phyloP scores from a whole-genome alignment of 2,888 invertebrate species.

The Xiphydria camelus region DNA sequence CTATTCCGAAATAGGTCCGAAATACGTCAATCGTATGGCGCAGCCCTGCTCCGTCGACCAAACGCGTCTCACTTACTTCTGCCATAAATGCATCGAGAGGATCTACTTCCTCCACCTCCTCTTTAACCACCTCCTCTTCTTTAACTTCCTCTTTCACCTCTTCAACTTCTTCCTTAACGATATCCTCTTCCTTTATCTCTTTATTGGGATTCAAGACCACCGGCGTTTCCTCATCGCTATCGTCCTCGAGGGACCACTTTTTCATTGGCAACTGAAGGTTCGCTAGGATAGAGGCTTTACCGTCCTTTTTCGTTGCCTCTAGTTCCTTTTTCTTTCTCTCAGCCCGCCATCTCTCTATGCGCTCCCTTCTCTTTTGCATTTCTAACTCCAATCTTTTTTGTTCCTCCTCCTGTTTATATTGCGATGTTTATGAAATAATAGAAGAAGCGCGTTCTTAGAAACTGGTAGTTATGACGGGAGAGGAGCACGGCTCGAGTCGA shows the following conservation, averaged over 20 bases:
- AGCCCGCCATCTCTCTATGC: constrained; percentile 95
- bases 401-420: constrained; percentile 83
- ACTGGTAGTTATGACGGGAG: constrained; percentile 5
- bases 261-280: constrained; percentile 69
- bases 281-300: constrained; percentile 67
- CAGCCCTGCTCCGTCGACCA: too few relatives aligned
- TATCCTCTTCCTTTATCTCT: constrained; percentile 59
- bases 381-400: constrained; percentile 88
- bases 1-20: too few relatives aligned
- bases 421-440: background rate
- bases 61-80: constrained; percentile 66
- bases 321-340: constrained; percentile 88
- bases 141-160: constrained; percentile 50
- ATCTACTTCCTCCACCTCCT: constrained; percentile 80
- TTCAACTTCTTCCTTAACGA: constrained; percentile 43
- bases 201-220: constrained; percentile 42
- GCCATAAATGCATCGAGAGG: constrained; percentile 98
- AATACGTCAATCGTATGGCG: too few relatives aligned
- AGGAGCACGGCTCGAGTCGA: too few relatives aligned
- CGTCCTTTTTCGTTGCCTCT: constrained; percentile 78
- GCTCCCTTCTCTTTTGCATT: constrained; percentile 93
- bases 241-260: constrained; percentile 96
- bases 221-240: constrained; percentile 82
- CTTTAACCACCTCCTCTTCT: constrained; percentile 51
- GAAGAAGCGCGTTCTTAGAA: background rate